Evolutionary conservation across 2,888 invertebrate genomes (phyloP).

Genomic region (Oligia strigilis): DNA sequence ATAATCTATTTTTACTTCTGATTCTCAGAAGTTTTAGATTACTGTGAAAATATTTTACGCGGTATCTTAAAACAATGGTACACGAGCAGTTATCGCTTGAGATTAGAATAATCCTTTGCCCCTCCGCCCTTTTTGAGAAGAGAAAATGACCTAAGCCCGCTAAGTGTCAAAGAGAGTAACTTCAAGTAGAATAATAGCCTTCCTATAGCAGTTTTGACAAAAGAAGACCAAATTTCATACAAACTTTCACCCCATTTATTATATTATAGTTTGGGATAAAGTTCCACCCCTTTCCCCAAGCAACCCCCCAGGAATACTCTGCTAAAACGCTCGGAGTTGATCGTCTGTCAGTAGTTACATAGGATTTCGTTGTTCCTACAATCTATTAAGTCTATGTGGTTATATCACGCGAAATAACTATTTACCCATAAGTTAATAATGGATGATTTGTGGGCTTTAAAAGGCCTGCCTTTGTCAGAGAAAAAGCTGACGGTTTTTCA

Average conservation of each 20-base stretch:
- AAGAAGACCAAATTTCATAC: not conserved
- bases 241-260: not conserved
- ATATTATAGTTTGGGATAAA: not conserved
- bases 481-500: not conserved
- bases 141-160: not conserved
- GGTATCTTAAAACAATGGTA: not conserved
- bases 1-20: not conserved
- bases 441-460: no score
- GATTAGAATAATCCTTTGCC: not conserved
- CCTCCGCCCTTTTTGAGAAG: not conserved
- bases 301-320: not conserved
- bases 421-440: no score
- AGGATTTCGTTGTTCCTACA: not conserved
- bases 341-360: not conserved
- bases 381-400: not conserved
- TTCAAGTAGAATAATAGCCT: not conserved
- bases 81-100: slow-evolving; percentile 1
- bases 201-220: not conserved
- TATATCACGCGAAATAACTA: not conserved
- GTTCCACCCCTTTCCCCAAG: not conserved
- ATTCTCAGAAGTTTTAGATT: slow-evolving; percentile 1
- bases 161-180: not conserved
- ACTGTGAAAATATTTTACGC: not conserved
- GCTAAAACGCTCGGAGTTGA: not conserved
- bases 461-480: not conserved